These are phyloP conservation scores for Leucoraja ocellata DNA, from an alignment of 2,797 vertebrate genomes.

Conservation along the genomic window DNA sequence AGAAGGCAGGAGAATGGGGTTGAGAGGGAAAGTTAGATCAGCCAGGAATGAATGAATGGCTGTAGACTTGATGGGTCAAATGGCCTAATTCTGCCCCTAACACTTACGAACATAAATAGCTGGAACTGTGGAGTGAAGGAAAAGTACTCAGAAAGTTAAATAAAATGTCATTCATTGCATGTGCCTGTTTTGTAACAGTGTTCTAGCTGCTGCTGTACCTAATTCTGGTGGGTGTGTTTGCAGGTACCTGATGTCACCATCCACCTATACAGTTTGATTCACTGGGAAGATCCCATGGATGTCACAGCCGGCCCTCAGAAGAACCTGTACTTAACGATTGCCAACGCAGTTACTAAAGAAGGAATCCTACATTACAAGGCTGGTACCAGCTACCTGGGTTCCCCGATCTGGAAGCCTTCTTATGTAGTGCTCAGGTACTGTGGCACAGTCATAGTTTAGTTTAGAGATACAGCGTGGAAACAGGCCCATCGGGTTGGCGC, in stretches of 20 bases:
- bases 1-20: too few species aligned
- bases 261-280: slow-evolving; percentile 80
- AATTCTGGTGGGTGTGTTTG: neutral
- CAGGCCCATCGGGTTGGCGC: too few species aligned
- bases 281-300: slow-evolving; percentile 94
- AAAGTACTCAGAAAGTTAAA: neutral
- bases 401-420: slow-evolving; percentile 89
- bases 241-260: slow-evolving; percentile 75
- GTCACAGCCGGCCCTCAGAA: slow-evolving; percentile 56
- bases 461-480: too few species aligned
- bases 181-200: neutral
- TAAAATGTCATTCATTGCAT: neutral
- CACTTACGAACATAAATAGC: too few species aligned
- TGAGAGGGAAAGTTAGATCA: too few species aligned
- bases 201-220: neutral
- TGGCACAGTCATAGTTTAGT: neutral
- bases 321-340: slow-evolving; percentile 47
- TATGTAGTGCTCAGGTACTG: slow-evolving; percentile 85
- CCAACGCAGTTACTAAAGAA: slow-evolving; percentile 67
- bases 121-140: too few species aligned
- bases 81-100: too few species aligned
- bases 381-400: slow-evolving; percentile 82
- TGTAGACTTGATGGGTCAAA: too few species aligned
- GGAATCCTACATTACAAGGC: slow-evolving; percentile 77
- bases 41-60: too few species aligned